A percentile compares a stretch with the other conserved stretches of the same genome.
These are phyloP conservation scores for Eupeodes latifasciatus DNA, from an alignment of 2,888 invertebrate species.

Conservation along the genomic window DNA sequence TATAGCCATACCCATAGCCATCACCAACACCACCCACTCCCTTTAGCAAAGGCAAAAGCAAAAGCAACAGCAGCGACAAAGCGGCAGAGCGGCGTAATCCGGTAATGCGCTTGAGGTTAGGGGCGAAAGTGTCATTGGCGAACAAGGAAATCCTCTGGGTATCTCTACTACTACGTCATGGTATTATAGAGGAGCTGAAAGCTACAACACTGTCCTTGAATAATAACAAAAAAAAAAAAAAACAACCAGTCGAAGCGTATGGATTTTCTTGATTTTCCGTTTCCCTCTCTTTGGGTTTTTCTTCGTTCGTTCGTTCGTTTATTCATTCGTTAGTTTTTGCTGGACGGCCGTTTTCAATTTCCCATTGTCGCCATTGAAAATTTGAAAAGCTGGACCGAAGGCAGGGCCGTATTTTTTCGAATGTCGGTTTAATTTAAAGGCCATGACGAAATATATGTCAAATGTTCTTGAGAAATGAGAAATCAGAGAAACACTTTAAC, in stretches of 20 bases:
- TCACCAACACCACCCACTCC: neutral
- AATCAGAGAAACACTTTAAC: neutral
- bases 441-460: neutral
- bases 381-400: conserved; percentile 51
- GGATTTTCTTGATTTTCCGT: conserved; percentile 55
- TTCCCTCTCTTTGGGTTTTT: conserved; percentile 12
- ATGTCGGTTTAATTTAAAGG: neutral
- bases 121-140: conserved; percentile 46
- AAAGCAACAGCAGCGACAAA: neutral
- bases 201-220: conserved; percentile 47
- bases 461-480: neutral
- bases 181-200: conserved; percentile 23
- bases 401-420: conserved; percentile 10
- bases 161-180: conserved; percentile 34
- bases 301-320: too few species aligned
- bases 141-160: conserved; percentile 65
- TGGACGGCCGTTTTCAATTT: conserved; percentile 40
- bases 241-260: conserved; percentile 18
- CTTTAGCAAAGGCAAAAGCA: neutral
- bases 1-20: too few species aligned
- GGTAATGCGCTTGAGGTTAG: conserved; percentile 34
- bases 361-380: conserved; percentile 44
- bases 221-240: conserved; percentile 7
- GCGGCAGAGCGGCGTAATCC: conserved; percentile 45
- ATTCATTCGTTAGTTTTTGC: neutral